phyloP scores from a whole-genome alignment of 2,113 vertebrate species.

The Lynx canadensis region DNA sequence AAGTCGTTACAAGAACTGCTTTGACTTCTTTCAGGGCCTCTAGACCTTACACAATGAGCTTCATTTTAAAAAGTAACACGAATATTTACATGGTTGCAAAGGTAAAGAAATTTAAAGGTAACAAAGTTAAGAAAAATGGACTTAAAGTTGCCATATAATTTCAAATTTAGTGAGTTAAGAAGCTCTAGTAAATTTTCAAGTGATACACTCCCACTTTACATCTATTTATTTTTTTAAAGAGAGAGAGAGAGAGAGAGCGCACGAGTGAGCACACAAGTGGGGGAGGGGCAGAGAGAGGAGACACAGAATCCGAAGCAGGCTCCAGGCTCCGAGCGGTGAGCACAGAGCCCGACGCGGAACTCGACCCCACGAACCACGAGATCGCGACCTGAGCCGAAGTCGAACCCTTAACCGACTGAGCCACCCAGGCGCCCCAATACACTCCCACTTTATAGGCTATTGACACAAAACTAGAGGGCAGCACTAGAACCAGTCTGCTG shows the following conservation, averaged over 20 bases:
- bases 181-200: background rate
- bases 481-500: background rate
- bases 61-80: background rate
- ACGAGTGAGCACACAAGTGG: no score
- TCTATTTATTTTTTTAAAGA: no score
- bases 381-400: no score
- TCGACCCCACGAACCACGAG: no score
- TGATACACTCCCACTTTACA: background rate
- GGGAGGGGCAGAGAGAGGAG: no score
- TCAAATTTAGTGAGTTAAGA: constrained; percentile 36
- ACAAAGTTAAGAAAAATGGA: background rate
- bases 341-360: no score
- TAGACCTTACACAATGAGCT: background rate
- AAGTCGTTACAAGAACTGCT: background rate
- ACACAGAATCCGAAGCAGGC: no score
- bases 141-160: constrained; percentile 1
- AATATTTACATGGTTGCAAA: background rate
- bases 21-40: background rate
- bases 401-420: no score
- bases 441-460: background rate
- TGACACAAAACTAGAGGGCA: background rate
- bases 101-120: background rate
- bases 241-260: no score
- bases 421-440: no score
- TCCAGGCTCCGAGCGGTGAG: no score